These are phyloP conservation scores for Aphaenogaster rudis DNA, from an alignment of 1,140 invertebrate species.

Conservation along the genomic window DNA sequence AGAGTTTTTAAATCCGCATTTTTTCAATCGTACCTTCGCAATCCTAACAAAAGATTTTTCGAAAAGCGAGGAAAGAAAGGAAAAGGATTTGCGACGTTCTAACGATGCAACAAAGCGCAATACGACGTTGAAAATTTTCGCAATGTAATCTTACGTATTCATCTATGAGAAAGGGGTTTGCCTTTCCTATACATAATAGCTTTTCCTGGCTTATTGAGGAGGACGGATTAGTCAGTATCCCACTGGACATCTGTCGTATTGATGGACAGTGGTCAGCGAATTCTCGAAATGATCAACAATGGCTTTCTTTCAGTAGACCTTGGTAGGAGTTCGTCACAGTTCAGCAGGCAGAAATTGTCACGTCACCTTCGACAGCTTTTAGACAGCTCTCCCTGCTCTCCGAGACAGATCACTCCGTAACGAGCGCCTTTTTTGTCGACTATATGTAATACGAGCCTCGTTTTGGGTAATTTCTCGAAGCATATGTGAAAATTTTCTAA, in stretches of 20 bases:
- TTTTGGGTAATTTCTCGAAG: not conserved
- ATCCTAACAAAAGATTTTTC: not conserved
- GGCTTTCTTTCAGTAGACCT: constrained; percentile 42
- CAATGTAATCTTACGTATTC: constrained; percentile 87
- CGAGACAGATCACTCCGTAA: not conserved
- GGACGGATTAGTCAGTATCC: constrained; percentile 83
- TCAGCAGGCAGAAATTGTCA: not conserved
- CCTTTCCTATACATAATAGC: constrained; percentile 81
- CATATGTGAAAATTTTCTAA: not conserved
- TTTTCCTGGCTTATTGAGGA: constrained; percentile 83
- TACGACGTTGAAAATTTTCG: constrained; percentile 81
- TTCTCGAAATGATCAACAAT: constrained; percentile 86
- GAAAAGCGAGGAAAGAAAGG: no score
- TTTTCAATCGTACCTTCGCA: not conserved
- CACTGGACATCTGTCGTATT: constrained; percentile 85
- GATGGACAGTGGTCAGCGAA: constrained; percentile 85
- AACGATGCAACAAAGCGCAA: constrained; percentile 76
- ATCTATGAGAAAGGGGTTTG: constrained; percentile 84
- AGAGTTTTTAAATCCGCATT: not conserved
- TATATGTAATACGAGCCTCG: not conserved
- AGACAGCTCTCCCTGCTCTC: not conserved
- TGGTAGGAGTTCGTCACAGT: constrained; percentile 46
- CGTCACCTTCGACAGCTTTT: not conserved
- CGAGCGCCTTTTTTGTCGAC: not conserved
- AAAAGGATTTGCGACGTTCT: not conserved